Percentiles rank a stretch among this genome's conserved stretches.
Conservation (phyloP, 2,113 vertebrate species). For the Chaetorhynchus papuensis region DNA sequence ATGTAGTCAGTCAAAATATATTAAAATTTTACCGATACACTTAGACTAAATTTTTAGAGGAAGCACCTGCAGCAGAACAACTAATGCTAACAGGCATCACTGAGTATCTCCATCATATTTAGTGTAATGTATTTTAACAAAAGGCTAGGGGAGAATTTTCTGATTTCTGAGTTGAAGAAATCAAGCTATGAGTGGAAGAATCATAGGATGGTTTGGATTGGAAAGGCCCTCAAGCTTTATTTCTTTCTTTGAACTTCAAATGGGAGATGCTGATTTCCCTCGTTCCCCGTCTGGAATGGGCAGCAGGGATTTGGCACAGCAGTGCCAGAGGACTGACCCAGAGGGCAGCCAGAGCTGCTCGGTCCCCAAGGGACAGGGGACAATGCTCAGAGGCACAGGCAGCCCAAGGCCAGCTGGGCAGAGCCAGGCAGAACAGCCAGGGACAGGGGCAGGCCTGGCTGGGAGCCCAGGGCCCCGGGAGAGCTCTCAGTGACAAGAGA, state of each 20-base stretch:
- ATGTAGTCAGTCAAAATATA: background rate
- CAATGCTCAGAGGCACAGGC: background rate
- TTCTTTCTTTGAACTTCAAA: background rate
- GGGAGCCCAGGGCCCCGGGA: background rate
- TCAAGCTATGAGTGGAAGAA: background rate
- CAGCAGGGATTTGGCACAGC: fast-evolving
- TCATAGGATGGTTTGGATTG: background rate
- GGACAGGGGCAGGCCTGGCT: background rate
- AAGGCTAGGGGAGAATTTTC: background rate
- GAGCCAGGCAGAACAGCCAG: background rate
- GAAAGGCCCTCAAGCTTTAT: background rate
- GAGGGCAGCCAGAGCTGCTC: background rate
- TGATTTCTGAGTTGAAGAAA: background rate
- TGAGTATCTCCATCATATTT: background rate
- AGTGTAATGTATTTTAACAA: background rate
- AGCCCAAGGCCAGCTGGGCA: too few relatives aligned
- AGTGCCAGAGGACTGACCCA: fast-evolving
- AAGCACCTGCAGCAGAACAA: background rate
- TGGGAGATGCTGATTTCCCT: background rate
- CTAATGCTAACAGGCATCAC: background rate
- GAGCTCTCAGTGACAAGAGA: fast-evolving
- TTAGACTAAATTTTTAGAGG: background rate
- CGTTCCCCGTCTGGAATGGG: background rate
- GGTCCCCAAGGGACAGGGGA: fast-evolving
- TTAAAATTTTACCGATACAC: background rate